phyloP scores from a whole-genome alignment of 2,113 vertebrate genomes.

The Laterallus jamaicensis region DNA sequence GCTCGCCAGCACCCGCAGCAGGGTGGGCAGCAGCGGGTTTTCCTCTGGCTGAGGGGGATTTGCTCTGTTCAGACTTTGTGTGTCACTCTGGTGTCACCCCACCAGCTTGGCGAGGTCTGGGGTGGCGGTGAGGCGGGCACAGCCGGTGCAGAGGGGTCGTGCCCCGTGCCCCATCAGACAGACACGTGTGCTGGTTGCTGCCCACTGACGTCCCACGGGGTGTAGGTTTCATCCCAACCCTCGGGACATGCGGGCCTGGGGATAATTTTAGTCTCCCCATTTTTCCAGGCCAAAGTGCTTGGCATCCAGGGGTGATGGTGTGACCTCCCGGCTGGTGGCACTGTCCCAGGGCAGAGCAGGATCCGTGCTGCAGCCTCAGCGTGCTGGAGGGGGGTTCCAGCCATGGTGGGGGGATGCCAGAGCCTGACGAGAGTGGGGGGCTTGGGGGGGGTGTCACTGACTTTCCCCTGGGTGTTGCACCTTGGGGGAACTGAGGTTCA shows the following conservation, averaged over 20 bases:
- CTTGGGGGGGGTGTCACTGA: rapidly evolving
- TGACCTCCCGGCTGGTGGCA: not conserved
- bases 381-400: not conserved
- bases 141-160: rapidly evolving
- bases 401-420: rapidly evolving
- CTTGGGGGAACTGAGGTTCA: not conserved
- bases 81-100: rapidly evolving
- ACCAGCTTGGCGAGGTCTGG: rapidly evolving
- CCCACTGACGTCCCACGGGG: not conserved
- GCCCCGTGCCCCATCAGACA: rapidly evolving
- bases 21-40: rapidly evolving
- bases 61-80: not conserved
- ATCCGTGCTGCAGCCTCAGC: rapidly evolving
- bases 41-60: not conserved
- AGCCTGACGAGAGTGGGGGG: not conserved
- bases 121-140: rapidly evolving
- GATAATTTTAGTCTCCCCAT: not conserved
- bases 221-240: not conserved
- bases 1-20: rapidly evolving
- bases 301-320: not conserved
- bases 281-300: not conserved
- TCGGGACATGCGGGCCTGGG: not conserved
- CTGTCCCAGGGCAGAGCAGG: not conserved
- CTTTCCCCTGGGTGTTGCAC: rapidly evolving
- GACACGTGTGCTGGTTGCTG: not conserved